phyloP scores from a whole-genome alignment of 2,797 vertebrate species.

The Mormyrops attenuatus region DNA sequence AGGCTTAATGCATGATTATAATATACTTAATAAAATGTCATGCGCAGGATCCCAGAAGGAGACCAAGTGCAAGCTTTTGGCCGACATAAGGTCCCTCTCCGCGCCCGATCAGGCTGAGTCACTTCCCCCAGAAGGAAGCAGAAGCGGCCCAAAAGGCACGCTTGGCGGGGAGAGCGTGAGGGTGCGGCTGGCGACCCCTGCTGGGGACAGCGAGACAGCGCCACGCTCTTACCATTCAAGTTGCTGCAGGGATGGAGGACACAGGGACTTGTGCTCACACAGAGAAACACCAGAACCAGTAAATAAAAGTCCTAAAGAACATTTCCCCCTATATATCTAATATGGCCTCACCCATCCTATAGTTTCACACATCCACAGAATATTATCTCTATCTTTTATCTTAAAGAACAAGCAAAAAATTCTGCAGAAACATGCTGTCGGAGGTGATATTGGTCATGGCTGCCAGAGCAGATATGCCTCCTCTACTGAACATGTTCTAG shows the following conservation, averaged over 20 bases:
- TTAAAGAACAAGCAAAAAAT: neutral
- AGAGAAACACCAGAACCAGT: neutral
- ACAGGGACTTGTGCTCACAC: neutral
- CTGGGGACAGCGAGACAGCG: neutral
- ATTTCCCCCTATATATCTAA: neutral
- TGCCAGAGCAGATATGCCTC: neutral
- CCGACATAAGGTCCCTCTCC: conserved; percentile 46
- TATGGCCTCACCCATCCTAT: neutral
- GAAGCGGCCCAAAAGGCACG: conserved; percentile 52
- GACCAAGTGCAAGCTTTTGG: conserved; percentile 39
- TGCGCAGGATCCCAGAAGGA: neutral
- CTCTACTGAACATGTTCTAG: neutral
- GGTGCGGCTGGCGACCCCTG: conserved; percentile 40
- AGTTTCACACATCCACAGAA: neutral
- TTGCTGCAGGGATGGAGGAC: neutral
- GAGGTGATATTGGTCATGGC: neutral
- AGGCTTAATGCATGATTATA: neutral
- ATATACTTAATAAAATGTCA: neutral
- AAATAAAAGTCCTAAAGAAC: neutral
- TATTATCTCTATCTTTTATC: neutral
- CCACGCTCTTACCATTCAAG: neutral
- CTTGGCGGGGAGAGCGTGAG: conserved; percentile 40
- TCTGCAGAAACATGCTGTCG: neutral
- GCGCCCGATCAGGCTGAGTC: conserved; percentile 61
- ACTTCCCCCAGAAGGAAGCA: conserved; percentile 62